Evolutionary conservation across 1,140 invertebrate genomes (phyloP).

Genomic region (Cephus cinctus): DNA sequence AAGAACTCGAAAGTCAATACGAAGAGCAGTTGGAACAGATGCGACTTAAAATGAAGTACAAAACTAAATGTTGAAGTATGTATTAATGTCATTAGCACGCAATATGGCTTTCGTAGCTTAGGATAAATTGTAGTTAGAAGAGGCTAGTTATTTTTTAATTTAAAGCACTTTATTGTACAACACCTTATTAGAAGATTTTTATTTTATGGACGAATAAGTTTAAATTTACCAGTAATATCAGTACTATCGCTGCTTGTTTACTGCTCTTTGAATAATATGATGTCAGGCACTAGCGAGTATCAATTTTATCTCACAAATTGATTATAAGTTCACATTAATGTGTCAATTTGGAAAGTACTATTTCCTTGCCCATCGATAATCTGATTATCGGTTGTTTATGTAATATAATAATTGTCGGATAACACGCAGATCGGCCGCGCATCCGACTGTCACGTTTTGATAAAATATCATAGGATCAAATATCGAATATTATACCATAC

Average conservation of each 20-base stretch:
- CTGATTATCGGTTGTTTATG: too few relatives aligned
- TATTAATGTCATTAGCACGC: constrained; percentile 42
- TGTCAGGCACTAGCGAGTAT: too few relatives aligned
- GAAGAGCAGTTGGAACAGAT: constrained; percentile 39
- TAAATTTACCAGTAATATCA: constrained; percentile 22
- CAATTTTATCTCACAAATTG: too few relatives aligned
- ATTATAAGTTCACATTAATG: too few relatives aligned
- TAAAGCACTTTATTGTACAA: constrained; percentile 50
- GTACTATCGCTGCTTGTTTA: constrained; percentile 19
- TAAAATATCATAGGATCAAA: too few relatives aligned
- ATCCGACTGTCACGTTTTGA: too few relatives aligned
- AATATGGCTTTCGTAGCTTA: constrained; percentile 45
- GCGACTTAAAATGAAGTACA: constrained; percentile 47
- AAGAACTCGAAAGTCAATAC: constrained; percentile 35
- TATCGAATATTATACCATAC: too few relatives aligned
- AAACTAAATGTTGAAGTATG: constrained; percentile 48
- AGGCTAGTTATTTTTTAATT: constrained; percentile 51
- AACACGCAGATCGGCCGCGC: too few relatives aligned
- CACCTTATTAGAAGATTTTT: constrained; percentile 36
- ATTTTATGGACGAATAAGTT: constrained; percentile 36
- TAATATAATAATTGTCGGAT: too few relatives aligned
- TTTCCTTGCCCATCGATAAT: too few relatives aligned
- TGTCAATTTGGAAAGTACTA: too few relatives aligned
- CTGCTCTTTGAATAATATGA: too few relatives aligned
- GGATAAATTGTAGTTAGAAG: constrained; percentile 44